phyloP scores from a whole-genome alignment of 30 jellyfish, hydroid and myxozoan genomes.

The Hydractinia echinata region DNA sequence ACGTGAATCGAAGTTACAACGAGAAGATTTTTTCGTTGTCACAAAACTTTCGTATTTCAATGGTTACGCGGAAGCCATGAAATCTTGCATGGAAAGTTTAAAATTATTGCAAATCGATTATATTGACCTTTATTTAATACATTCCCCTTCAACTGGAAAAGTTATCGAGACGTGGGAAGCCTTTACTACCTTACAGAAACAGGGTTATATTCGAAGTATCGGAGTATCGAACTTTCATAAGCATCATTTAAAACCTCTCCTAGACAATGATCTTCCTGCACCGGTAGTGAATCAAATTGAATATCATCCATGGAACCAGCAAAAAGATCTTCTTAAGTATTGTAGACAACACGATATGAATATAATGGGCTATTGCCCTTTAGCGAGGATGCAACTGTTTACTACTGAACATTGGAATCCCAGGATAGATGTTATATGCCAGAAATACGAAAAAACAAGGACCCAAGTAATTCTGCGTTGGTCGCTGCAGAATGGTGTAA shows the following conservation, averaged over 20 bases:
- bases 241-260: constrained; percentile 59
- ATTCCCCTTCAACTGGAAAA: constrained; percentile 59
- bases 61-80: constrained; percentile 59
- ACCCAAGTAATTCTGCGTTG: constrained; percentile 75
- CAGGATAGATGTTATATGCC: constrained; percentile 31
- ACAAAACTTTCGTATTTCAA: constrained; percentile 54
- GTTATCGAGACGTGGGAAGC: constrained; percentile 77
- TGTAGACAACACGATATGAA: constrained; percentile 49
- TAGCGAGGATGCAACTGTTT: constrained; percentile 68
- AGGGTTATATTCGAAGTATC: constrained; percentile 67
- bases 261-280: constrained; percentile 36
- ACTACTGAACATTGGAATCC: constrained; percentile 34
- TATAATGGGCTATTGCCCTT: constrained; percentile 90
- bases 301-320: constrained; percentile 86
- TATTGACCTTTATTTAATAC: constrained; percentile 75
- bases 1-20: constrained; percentile 39
- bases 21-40: constrained; percentile 75
- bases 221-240: constrained; percentile 87
- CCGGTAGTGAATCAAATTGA: constrained; percentile 90
- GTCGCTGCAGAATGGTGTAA: constrained; percentile 71
- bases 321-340: constrained; percentile 41
- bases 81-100: constrained; percentile 50
- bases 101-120: constrained; percentile 47
- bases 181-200: constrained; percentile 45
- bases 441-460: constrained; percentile 50